Evolutionary conservation across 2,888 invertebrate species (phyloP).

Genomic region (Drosophila ochracea): DNA sequence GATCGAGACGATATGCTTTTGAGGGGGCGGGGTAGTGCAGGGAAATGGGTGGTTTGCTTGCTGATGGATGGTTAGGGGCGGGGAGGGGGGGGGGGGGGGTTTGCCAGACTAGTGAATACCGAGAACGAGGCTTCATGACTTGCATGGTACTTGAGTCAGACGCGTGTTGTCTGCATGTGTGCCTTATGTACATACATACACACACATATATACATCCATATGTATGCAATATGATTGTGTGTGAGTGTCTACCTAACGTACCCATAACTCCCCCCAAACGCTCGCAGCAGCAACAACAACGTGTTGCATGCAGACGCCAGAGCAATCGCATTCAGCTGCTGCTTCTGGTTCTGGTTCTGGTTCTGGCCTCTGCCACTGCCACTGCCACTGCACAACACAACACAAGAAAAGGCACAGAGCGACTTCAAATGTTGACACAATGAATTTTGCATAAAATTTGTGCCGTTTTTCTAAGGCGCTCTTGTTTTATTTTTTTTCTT

Average conservation of each 20-base stretch:
- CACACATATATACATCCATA: background rate
- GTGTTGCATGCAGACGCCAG: slow-evolving; percentile 60
- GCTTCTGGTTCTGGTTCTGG: background rate
- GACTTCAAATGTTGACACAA: slow-evolving; percentile 56
- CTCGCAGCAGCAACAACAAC: slow-evolving; percentile 17
- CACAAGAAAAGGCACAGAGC: slow-evolving; percentile 8
- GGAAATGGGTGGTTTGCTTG: too few relatives aligned
- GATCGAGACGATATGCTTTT: slow-evolving; percentile 34
- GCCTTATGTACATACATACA: background rate
- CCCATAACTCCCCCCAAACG: slow-evolving; percentile 1
- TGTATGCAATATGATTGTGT: background rate
- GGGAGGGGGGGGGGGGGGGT: background rate
- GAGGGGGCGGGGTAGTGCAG: background rate
- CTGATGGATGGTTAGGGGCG: background rate
- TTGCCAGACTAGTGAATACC: slow-evolving; percentile 4
- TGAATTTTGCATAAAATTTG: slow-evolving; percentile 56
- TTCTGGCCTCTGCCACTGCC: too few relatives aligned
- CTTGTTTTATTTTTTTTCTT: background rate
- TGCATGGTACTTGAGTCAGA: slow-evolving; percentile 42
- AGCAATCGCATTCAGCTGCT: slow-evolving; percentile 15
- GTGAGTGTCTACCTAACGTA: slow-evolving; percentile 9
- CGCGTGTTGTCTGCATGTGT: slow-evolving; percentile 43
- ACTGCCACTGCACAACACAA: background rate
- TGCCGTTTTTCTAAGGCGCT: slow-evolving; percentile 35
- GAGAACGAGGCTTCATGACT: slow-evolving; percentile 40